Percentiles rank a stretch among this genome's conserved stretches.
Evolutionary conservation across 2,888 invertebrate species (phyloP).

Genomic region (Stenoptilia bipunctidactyla): DNA sequence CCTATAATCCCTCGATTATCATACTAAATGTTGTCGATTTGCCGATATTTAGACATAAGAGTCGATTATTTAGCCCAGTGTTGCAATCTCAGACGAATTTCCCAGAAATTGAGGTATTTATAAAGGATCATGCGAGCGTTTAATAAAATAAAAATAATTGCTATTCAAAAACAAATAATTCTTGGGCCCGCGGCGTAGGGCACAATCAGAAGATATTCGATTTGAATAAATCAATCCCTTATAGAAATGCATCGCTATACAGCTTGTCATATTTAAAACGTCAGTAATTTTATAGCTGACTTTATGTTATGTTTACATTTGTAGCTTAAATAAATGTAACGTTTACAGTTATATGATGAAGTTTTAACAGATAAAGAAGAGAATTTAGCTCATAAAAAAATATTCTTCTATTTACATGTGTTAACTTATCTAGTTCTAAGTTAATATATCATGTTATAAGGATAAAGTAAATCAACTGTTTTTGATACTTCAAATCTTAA

Average conservation of each 20-base stretch:
- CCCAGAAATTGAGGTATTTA: constrained; percentile 53
- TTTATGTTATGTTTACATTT: no score
- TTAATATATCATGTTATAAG: no score
- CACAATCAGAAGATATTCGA: constrained; percentile 59
- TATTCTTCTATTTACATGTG: no score
- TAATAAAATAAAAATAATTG: constrained; percentile 70
- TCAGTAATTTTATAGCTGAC: background rate
- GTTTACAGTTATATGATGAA: no score
- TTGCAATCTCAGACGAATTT: constrained; percentile 44
- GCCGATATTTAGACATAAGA: constrained; percentile 6
- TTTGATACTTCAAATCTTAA: no score
- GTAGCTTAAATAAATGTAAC: no score
- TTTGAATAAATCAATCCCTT: constrained; percentile 69
- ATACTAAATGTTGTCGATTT: constrained; percentile 28
- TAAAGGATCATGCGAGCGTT: constrained; percentile 48
- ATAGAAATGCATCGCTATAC: constrained; percentile 62
- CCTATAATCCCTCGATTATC: constrained; percentile 34
- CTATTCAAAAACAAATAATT: constrained; percentile 69
- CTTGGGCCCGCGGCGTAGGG: constrained; percentile 47
- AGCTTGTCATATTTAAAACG: constrained; percentile 15
- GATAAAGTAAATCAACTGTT: no score
- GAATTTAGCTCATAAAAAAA: no score
- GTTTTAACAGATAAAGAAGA: no score
- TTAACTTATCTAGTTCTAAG: no score
- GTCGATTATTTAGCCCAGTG: constrained; percentile 24